phyloP scores from a whole-genome alignment of 2,113 vertebrate species.

The Oncorhynchus mykiss region DNA sequence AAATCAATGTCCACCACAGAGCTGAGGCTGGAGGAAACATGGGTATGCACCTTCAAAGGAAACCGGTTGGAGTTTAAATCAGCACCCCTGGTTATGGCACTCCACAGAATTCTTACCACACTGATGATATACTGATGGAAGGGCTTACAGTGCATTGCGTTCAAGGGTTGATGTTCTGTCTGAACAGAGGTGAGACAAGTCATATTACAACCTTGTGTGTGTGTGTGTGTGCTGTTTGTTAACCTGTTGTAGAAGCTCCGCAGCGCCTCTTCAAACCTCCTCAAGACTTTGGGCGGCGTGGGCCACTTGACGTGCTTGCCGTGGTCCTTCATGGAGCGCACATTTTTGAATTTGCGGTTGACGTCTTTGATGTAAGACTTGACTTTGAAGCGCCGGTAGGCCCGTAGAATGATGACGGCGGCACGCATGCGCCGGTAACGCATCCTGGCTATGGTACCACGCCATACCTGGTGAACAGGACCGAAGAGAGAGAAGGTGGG shows the following conservation, averaged over 20 bases:
- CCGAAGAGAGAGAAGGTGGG: neutral
- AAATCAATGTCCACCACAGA: constrained; percentile 55
- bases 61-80: constrained; percentile 52
- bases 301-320: constrained; percentile 90
- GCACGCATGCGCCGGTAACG: constrained; percentile 86
- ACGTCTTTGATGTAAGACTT: constrained; percentile 88
- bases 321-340: constrained; percentile 81
- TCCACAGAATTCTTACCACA: constrained; percentile 14
- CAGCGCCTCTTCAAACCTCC: constrained; percentile 83
- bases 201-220: neutral
- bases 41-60: constrained; percentile 46
- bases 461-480: constrained; percentile 83
- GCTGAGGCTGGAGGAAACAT: constrained; percentile 56
- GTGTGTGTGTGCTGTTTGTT: neutral
- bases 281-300: constrained; percentile 86
- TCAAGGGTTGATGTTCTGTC: neutral
- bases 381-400: constrained; percentile 91
- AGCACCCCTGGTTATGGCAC: constrained; percentile 25
- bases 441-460: constrained; percentile 88
- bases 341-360: constrained; percentile 79
- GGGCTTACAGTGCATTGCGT: neutral
- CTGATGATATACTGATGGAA: neutral
- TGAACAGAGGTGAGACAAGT: neutral
- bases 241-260: constrained; percentile 88
- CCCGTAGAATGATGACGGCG: constrained; percentile 77